Evolutionary conservation across 2,888 invertebrate genomes (phyloP), one percentile per base, ranked within the genome.

Genomic region (Zygothrica quintamaculata): DNA sequence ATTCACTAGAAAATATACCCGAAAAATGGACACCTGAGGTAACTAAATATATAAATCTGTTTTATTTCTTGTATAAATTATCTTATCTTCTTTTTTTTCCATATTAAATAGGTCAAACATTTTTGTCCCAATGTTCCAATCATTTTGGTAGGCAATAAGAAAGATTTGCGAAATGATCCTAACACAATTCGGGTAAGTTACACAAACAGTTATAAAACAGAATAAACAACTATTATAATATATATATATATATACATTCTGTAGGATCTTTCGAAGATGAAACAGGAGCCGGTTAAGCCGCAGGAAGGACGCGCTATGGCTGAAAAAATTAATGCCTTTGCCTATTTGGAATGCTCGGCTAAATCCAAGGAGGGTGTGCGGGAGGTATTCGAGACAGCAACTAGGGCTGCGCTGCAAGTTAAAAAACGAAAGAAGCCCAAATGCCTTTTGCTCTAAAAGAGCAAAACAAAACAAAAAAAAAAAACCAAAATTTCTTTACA

Each of bases 21-120:
- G 99, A 99, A 93, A 99, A 99, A 93, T 99, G 99, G 99, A 98
- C 98, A 75, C 99, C 99, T 44, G 99, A 99, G 93, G 98, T 97
- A 84, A 85, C 55, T 31, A 1, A 5, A 39, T 0, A 8, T 15
- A 9, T 16, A 34, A 9, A 33, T 6, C 29, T 7, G n/a, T n/a
- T n/a, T n/a, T n/a, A n/a, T 29, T 9, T 1, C 29, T 8, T 12
- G 13, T 36, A 13, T 1, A 7, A 18, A 37, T 4, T 39, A 7
- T n/a, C 22, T 31, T 1, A 9, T 11, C 18, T 37, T 33, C 9
- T 34, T 4, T 0, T 13, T 36, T 11, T 11, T 36, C n/a, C n/a
- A n/a, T n/a, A 29, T 36, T 34, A 2, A 26, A 6, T 26, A 91
- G 91, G 91, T 91, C 73, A 97, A 97, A 92, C 99, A 99, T 93